Evolutionary conservation across 1,140 invertebrate genomes (phyloP), one percentile per base, ranked within the genome.

Genomic region (Teleopsis dalmanni): DNA sequence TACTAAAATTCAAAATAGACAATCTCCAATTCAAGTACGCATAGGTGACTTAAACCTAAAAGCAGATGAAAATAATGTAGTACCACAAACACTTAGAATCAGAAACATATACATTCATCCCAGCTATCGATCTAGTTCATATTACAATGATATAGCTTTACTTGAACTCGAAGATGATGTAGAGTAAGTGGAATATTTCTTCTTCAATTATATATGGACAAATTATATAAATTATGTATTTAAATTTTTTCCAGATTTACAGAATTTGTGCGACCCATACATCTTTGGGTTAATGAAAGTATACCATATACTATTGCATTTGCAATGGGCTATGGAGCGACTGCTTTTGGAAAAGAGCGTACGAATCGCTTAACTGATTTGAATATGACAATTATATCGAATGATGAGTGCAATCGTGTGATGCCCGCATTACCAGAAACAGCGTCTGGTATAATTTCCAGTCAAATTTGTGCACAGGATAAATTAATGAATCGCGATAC

Each of bases 241-340:
- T 37, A 29, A 42, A 16, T 46, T 31, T 16, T 22, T 14, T 16
- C 3, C 22, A 67, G 65, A 13, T 54, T 68, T 19, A 62, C 55
- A 2, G 55, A 48, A 27, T 68, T 56, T 22, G 65, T 68, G 1
- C 56, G 65, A 10, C 65, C 65, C 8, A 65, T 65, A 4, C 54
- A 56, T 2, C 44, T 68, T 8, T 68, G 65, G 65, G 46, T 54
- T 2, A 37, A 14, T 1, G 34, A 42, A 3, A 45, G 62, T 27
- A 40, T 68, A 29, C 65, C 65, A n/a, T 57, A 57, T 6, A 37
- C 51, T 0, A 64, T 57, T 33, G 65, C 60, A 2, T 63, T 62
- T 34, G 65, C 65, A 25, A 68, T 68, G 65, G 65, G 65, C 19
- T 68, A 64, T 45, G 65, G 65, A 0, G 51, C 65, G 0, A 68